Evolutionary conservation across 2,113 vertebrate genomes (phyloP), one percentile per base, ranked within the genome.

Genomic region (Nerophis lumbriciformis): DNA sequence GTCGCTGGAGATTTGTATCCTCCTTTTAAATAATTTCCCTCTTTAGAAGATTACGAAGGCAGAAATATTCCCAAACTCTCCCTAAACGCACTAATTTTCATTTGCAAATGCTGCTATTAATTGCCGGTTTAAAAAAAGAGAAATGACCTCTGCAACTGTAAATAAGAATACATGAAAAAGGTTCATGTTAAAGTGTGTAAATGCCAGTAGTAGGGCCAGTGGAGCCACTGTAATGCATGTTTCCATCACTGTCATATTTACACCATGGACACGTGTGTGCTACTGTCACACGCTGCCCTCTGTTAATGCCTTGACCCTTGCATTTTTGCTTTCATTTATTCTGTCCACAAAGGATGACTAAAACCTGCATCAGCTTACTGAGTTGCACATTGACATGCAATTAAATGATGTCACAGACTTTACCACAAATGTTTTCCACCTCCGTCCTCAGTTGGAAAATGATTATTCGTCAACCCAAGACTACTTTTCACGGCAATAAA

Each of bases 11-110:
- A 91, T 90, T 90, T 90, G 88, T 90, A 80, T 84, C 76, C 79
- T 80, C 83, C 79, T 83, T 81, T 80, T 90, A 89, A 90, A 90
- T 90, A 83, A 91, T 90, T 89, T 87, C 85, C 85, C 88, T 89
- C 83, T 90, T 88, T 90, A 85, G 84, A 86, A 90, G 88, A 91
- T 91, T 90, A 89, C 85, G 78, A 89, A 81, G 63, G 85, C 79
- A 82, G 83, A 88, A 87, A 89, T 90, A 89, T 87, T 88, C 86
- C 82, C 74, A 85, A 88, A 84, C 76, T 69, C 85, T 84, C 72
- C 62, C 66, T 70, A 73, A 86, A 86, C 76, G 50, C 76, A 77
- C 65, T 72, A 58, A 83, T 83, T 87, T 84, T 85, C 80, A 84
- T 88, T 83, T 79, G 68, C 68, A 78, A 79, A 83, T 60, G 68